Evolutionary conservation across 53 echinoderm and acorn worm species (phyloP), one percentile per base, ranked within the genome.

Genomic region (Echinarachnius parma): DNA sequence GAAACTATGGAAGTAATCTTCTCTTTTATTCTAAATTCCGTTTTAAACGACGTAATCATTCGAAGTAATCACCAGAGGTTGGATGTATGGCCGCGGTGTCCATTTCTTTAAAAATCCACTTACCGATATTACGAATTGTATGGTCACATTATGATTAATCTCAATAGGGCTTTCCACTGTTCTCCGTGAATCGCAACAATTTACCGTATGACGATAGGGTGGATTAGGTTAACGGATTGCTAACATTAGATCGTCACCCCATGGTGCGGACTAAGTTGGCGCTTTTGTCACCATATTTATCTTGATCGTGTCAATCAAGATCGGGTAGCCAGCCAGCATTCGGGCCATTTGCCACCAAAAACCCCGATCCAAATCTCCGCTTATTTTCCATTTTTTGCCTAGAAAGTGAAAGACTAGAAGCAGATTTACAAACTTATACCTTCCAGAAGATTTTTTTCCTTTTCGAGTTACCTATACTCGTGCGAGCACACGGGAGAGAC

Each of bases 111-210:
- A 37, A 42, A 72, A 72, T 72, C 74, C 74, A 72, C 74, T 72
- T 72, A 72, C 18, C 55, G 74, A 72, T 72, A 72, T 72, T 72
- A 72, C 74, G 56, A 72, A 72, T 72, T 72, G 57, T 44, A 56
- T 55, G 55, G 9, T 39, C 57, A 72, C 57, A 56, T 24, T 35
- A 26, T 7, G 42, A 72, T 72, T 56, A 21, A 21, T 34, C 74
- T 37, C 39, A 39, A 56, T 56, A 72, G 9, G 52, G 37, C 42
- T 42, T 56, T 55, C 57, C 56, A 72, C 31, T 52, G 68, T 25
- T 33, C 49, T 29, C 69, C 57, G 74, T 72, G 39, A 72, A 32
- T 55, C 74, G 4, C 37, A 28, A 72, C 74, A 72, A 72, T 72
- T 72, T 72, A 72, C 57, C 36, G 74, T 37, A 56, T 72, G 74